A percentile compares a stretch with the other conserved stretches of the same genome.
phyloP scores from a whole-genome alignment of 2,888 invertebrate species.

The Zonitis immaculata region DNA sequence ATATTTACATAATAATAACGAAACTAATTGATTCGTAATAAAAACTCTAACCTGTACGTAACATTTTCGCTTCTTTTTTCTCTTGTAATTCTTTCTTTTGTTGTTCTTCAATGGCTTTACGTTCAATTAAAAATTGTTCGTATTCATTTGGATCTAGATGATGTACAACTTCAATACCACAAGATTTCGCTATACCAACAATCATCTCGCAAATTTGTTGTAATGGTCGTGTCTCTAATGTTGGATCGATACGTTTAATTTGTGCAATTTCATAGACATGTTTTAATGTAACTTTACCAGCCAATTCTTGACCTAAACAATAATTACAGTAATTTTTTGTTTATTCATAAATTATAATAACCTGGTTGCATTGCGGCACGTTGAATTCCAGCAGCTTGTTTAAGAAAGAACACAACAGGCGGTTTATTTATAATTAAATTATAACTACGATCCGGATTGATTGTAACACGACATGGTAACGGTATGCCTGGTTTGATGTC shows the following conservation, averaged over 20 bases:
- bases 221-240: constrained; percentile 58
- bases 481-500: constrained; percentile 88
- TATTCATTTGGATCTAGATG: constrained; percentile 77
- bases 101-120: constrained; percentile 64
- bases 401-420: constrained; percentile 81
- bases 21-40: constrained; percentile 1
- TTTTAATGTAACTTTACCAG: constrained; percentile 88
- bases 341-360: constrained; percentile 33
- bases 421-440: constrained; percentile 80
- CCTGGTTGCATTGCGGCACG: constrained; percentile 70
- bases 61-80: constrained; percentile 84
- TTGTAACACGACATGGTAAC: constrained; percentile 73
- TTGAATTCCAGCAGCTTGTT: constrained; percentile 90
- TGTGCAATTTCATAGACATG: constrained; percentile 97
- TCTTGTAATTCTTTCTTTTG: constrained; percentile 76
- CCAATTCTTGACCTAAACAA: constrained; percentile 63
- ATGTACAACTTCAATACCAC: constrained; percentile 81
- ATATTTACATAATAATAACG: not conserved
- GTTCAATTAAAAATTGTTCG: constrained; percentile 71
- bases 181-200: constrained; percentile 70
- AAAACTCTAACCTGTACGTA: constrained; percentile 63
- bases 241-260: constrained; percentile 88
- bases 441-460: constrained; percentile 83
- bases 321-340: not conserved
- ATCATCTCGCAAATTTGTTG: constrained; percentile 76